Evolutionary conservation across 1,140 invertebrate species (phyloP).

Genomic region (Drosophila serrata): DNA sequence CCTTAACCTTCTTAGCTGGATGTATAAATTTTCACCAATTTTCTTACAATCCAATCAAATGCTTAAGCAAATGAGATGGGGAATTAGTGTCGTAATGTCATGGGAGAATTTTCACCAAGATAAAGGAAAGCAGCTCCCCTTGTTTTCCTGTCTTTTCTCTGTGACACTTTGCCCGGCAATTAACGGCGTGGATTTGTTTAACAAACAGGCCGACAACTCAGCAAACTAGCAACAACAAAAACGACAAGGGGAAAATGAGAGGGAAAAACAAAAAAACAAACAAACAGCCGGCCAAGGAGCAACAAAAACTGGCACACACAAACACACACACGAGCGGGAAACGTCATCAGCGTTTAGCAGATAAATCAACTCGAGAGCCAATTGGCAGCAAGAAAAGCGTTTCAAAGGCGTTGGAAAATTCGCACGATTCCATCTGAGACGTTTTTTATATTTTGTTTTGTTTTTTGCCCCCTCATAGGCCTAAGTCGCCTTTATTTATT

Average conservation of each 20-base stretch:
- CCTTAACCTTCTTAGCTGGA: background rate
- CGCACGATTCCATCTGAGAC: constrained; percentile 64
- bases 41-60: background rate
- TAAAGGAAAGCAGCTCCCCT: constrained; percentile 46
- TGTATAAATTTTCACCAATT: background rate
- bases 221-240: constrained; percentile 27
- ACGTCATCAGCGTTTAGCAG: constrained; percentile 73
- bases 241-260: constrained; percentile 12
- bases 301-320: constrained; percentile 57
- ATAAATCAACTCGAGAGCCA: constrained; percentile 67
- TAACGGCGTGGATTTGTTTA: constrained; percentile 79
- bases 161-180: constrained; percentile 76
- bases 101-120: constrained; percentile 37
- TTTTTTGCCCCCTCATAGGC: constrained; percentile 3
- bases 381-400: constrained; percentile 69
- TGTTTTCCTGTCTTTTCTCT: constrained; percentile 31
- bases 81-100: constrained; percentile 54
- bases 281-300: constrained; percentile 40
- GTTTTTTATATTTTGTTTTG: constrained; percentile 8
- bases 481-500: constrained; percentile 27
- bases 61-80: no score
- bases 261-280: constrained; percentile 42
- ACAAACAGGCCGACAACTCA: constrained; percentile 69
- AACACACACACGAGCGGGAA: constrained; percentile 21
- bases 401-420: constrained; percentile 68